Percentiles rank a stretch among this genome's conserved stretches.
Conservation (phyloP, 2,113 vertebrate species). For the Antechinus stuartii region DNA sequence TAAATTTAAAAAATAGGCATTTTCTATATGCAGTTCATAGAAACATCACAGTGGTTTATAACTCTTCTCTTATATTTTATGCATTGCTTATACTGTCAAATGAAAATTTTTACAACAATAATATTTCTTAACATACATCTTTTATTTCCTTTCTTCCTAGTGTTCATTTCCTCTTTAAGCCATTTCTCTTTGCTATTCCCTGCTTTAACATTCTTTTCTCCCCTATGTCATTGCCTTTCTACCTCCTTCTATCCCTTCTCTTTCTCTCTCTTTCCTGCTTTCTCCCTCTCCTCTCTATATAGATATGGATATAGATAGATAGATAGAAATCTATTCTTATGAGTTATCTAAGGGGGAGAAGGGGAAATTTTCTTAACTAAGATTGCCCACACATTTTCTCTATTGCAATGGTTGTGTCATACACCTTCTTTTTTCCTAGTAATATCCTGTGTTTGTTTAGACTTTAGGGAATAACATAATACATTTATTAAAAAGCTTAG, state of each 20-base stretch:
- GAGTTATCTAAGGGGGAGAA: neutral
- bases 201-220: neutral
- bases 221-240: neutral
- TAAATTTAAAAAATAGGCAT: neutral
- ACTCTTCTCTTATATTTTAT: neutral
- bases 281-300: too few relatives aligned
- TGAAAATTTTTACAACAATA: neutral
- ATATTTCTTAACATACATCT: neutral
- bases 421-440: neutral
- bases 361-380: neutral
- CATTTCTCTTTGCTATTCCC: neutral
- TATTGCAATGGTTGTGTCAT: neutral
- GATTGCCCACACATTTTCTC: neutral
- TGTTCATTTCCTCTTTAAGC: neutral
- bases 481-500: neutral
- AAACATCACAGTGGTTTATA: constrained; percentile 1
- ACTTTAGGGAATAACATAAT: neutral
- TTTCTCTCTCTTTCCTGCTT: too few relatives aligned
- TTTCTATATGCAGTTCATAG: neutral
- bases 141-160: neutral
- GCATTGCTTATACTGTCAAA: neutral
- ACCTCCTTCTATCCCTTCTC: neutral
- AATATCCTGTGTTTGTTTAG: neutral
- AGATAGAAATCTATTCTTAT: neutral
- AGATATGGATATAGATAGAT: too few relatives aligned